Percentiles rank a stretch among this genome's conserved stretches.
Conservation (phyloP, 2,888 invertebrate genomes). For the Heliconius erato region DNA sequence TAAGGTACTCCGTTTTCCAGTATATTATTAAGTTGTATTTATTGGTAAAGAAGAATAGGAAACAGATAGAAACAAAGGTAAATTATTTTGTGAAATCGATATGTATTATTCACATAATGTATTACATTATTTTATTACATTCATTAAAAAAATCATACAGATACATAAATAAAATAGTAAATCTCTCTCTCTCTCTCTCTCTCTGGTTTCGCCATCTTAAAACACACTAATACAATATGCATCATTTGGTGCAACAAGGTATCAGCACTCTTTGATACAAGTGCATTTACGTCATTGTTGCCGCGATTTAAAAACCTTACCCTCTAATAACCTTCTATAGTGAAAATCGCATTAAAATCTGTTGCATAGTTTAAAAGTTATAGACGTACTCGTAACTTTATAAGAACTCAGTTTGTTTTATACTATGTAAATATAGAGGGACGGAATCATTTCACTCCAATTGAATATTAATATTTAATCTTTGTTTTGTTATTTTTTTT, state of each 20-base stretch:
- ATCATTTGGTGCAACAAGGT: no score
- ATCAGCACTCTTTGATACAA: no score
- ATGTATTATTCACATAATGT: background rate
- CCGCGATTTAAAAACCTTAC: no score
- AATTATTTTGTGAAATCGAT: background rate
- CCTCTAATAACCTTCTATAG: no score
- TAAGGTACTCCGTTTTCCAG: no score
- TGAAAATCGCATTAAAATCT: no score
- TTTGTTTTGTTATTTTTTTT: background rate
- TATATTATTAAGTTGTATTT: no score
- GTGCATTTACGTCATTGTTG: no score
- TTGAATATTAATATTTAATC: background rate
- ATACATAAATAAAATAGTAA: background rate
- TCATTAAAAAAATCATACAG: background rate
- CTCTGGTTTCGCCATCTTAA: background rate
- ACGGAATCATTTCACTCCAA: background rate
- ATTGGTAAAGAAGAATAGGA: no score
- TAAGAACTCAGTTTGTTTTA: no score
- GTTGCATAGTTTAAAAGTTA: no score
- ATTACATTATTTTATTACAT: background rate
- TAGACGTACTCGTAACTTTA: no score
- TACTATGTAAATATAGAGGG: background rate
- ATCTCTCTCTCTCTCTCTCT: background rate
- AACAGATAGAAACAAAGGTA: background rate
- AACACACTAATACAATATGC: background rate